Percentiles rank a stretch among this genome's conserved stretches.
phyloP scores from a whole-genome alignment of 2,797 vertebrate genomes.

The Sebastes nivosus region DNA sequence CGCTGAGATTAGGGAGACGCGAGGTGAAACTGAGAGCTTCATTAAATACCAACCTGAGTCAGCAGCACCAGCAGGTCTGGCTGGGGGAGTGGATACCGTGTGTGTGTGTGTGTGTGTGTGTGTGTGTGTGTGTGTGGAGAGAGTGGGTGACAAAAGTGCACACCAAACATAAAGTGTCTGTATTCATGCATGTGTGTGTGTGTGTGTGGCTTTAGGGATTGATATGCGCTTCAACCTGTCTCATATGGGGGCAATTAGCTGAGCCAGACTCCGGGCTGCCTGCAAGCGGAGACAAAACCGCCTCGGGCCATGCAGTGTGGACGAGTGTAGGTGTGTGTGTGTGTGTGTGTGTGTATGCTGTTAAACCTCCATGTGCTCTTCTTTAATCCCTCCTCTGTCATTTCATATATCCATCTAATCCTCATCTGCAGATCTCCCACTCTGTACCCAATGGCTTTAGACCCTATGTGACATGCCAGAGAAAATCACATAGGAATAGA shows the following conservation, averaged over 20 bases:
- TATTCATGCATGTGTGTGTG: neutral
- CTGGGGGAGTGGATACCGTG: slow-evolving; percentile 43
- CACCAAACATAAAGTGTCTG: slow-evolving; percentile 50
- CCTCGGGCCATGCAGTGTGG: slow-evolving; percentile 56
- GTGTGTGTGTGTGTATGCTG: slow-evolving; percentile 8
- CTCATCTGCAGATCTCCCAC: slow-evolving; percentile 84
- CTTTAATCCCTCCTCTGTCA: slow-evolving; percentile 42
- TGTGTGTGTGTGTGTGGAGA: slow-evolving; percentile 26
- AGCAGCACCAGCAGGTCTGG: slow-evolving; percentile 73
- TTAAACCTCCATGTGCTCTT: slow-evolving; percentile 2
- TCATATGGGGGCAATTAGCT: slow-evolving; percentile 76
- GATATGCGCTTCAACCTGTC: slow-evolving; percentile 50
- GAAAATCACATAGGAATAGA: slow-evolving; percentile 99
- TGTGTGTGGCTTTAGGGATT: slow-evolving; percentile 45
- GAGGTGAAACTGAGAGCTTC: slow-evolving; percentile 78
- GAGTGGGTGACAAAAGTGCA: slow-evolving; percentile 56
- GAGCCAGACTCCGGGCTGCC: slow-evolving; percentile 65
- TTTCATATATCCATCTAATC: slow-evolving; percentile 50
- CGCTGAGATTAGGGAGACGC: slow-evolving; percentile 75
- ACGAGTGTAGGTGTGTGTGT: neutral
- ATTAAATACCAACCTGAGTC: slow-evolving; percentile 85
- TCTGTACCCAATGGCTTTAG: slow-evolving; percentile 99
- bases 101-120: slow-evolving; percentile 41
- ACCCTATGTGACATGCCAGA: slow-evolving; percentile 97
- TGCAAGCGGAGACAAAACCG: slow-evolving; percentile 61